phyloP scores from a whole-genome alignment of 2,888 invertebrate genomes.

The Laothoe populi region DNA sequence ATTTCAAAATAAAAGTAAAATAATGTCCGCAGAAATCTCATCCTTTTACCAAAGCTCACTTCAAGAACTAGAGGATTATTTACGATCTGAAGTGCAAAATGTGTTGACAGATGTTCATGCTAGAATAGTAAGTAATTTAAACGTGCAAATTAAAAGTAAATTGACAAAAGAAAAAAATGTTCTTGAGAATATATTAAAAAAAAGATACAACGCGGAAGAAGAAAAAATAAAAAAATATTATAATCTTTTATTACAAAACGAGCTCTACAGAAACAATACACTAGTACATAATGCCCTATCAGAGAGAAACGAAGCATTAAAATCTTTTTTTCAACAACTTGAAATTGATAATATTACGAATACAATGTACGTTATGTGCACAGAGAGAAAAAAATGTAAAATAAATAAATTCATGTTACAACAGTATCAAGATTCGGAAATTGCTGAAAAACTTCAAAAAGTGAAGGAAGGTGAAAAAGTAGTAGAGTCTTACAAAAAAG shows the following conservation, averaged over 20 bases:
- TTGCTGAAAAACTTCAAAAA: slow-evolving; percentile 57
- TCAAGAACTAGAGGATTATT: slow-evolving; percentile 65
- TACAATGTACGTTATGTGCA: slow-evolving; percentile 74
- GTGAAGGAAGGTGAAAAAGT: slow-evolving; percentile 59
- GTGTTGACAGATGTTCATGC: slow-evolving; percentile 56
- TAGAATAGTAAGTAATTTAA: slow-evolving; percentile 60
- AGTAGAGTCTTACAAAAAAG: slow-evolving; percentile 52
- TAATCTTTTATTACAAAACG: slow-evolving; percentile 62
- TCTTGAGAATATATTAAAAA: slow-evolving; percentile 54
- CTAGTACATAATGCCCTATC: slow-evolving; percentile 56
- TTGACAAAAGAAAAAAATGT: slow-evolving; percentile 55
- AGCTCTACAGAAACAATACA: slow-evolving; percentile 54
- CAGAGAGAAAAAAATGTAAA: slow-evolving; percentile 75
- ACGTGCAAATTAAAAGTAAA: slow-evolving; percentile 62
- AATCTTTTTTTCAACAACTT: slow-evolving; percentile 63
- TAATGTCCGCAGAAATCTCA: slow-evolving; percentile 61
- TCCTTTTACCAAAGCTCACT: slow-evolving; percentile 66
- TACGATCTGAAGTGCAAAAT: slow-evolving; percentile 58
- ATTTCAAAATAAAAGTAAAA: slow-evolving; percentile 60
- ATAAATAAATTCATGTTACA: slow-evolving; percentile 67
- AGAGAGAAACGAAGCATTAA: slow-evolving; percentile 68
- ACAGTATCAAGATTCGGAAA: slow-evolving; percentile 58
- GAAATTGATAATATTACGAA: slow-evolving; percentile 67
- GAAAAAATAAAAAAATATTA: slow-evolving; percentile 68
- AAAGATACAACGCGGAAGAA: slow-evolving; percentile 57